Base-by-base conservation (phyloP, 2,797 vertebrate species). In the Hipposideros larvatus region DNA sequence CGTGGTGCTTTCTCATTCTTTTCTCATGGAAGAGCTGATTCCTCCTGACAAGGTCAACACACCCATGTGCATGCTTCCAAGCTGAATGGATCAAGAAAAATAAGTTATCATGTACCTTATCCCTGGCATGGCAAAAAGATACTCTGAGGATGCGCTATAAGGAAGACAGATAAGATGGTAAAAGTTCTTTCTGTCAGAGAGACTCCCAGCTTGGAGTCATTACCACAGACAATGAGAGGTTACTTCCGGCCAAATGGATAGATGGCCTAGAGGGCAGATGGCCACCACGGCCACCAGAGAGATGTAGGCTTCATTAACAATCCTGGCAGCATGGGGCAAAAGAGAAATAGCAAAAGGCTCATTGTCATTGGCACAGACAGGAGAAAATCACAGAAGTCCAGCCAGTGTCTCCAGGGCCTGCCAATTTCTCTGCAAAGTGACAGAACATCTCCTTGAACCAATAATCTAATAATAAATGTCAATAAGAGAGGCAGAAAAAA, bases 41-140 rank as follows among this genome's bases (percentile, higher is more conserved):
- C 37, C 93, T 94, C 78, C 59, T 85, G 78, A 91, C 85, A 94
- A 93, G 86, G 79, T 37, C 37, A 93, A 73, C 19, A 31, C 22
- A 26, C 37, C 87, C 74, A 43, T 31, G 41, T 82, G 48, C 22
- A 63, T n/a, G 41, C 46, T 90, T 93, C 43, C 59, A 85, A 66
- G 75, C 13, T 83, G 68, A 86, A 87, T 75, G 87, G 70, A 63
- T 57, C 68, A n/a, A 85, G 46, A 85, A 77, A 68, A n/a, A 55
- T 83, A 63, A 61, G 26, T 61, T 75, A 82, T 73, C 24, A 21
- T 61, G 59, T 85, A 31, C 31, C 41, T 48, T 18, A 73, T 51
- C 65, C 43, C 18, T 48, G 57, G 46, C 34, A 83, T 26, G 57
- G 28, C 63, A 46, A 63, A 93, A 95, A 93, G 91, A 89, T 15